Evolutionary conservation across 1,140 invertebrate species (phyloP), one percentile per base, ranked within the genome.

Genomic region (Triops longicaudatus): DNA sequence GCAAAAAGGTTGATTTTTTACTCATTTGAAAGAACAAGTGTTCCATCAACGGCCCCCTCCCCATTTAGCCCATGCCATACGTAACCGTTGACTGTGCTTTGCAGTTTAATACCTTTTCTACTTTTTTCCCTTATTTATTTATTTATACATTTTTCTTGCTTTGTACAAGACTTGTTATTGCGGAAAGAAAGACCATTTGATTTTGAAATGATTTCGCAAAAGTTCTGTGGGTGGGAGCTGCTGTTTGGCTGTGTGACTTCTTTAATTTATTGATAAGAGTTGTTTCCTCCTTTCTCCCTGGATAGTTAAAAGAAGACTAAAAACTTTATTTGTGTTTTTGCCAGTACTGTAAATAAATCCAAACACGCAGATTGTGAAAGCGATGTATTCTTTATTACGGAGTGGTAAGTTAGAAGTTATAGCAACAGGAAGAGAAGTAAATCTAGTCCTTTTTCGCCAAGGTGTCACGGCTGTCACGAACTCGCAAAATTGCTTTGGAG

Each of bases 21-120:
- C 17, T 63, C 22, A 63, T 63, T 63, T 63, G 9, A 14, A 22
- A 63, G 17, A 63, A 63, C 4, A 63, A 17, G 22, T 63, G 14
- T 17, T 63, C 50, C 17, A 63, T 63, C 10, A 63, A 63, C 44
- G 14, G 44, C 14, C 44, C 44, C 22, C 5, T 1, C 50, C 50
- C 50, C 2, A 14, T 63, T 63, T 63, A 63, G 50, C 14, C 14
- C n/a, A 12, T 63, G 50, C 50, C 14, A 63, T 63, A 63, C 50
- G 50, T 63, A 63, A 63, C 50, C 50, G 50, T 63, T 63, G 50
- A 63, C 50, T 63, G 50, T 63, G 50, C 50, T 63, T 63, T 63
- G 50, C 50, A 14, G 50, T n/a, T 63, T 63, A 63, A 17, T 63
- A 22, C 22, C 50, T 63, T 63, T 63, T 22, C 22, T 63, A 22